These are phyloP conservation scores for Xiphydria camelus DNA, from an alignment of 2,888 invertebrate genomes.

Conservation along the genomic window DNA sequence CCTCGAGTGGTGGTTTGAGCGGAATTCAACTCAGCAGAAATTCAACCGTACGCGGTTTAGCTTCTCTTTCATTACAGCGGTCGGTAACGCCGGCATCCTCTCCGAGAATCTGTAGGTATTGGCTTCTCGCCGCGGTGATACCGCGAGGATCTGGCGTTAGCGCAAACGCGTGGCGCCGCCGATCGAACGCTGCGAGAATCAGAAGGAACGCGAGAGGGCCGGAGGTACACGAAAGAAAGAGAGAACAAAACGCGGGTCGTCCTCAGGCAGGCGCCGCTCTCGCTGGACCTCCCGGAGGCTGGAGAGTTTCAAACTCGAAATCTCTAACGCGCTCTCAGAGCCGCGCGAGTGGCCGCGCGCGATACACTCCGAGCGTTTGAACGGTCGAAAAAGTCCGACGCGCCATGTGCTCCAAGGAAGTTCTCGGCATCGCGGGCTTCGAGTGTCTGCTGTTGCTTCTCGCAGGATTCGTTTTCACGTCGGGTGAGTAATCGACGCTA, in stretches of 20 bases:
- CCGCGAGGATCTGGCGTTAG: no score
- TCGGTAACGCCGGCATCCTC: no score
- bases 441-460: conserved; percentile 24
- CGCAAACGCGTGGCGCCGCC: no score
- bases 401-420: conserved; percentile 33
- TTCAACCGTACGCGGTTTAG: no score
- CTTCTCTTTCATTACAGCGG: no score
- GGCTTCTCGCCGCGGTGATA: no score
- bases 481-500: conserved; percentile 31
- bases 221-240: neutral
- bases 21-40: no score
- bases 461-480: conserved; percentile 25
- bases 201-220: neutral
- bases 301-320: conserved; percentile 38
- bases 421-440: conserved; percentile 22
- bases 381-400: conserved; percentile 23
- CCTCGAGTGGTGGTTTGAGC: no score
- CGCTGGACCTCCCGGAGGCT: conserved; percentile 22
- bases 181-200: no score
- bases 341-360: conserved; percentile 52
- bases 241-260: neutral
- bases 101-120: no score
- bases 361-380: conserved; percentile 28
- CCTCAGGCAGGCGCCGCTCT: conserved; percentile 25
- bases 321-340: conserved; percentile 41